Evolutionary conservation across 2,888 invertebrate species (phyloP).

Genomic region (Synanthedon vespiformis): DNA sequence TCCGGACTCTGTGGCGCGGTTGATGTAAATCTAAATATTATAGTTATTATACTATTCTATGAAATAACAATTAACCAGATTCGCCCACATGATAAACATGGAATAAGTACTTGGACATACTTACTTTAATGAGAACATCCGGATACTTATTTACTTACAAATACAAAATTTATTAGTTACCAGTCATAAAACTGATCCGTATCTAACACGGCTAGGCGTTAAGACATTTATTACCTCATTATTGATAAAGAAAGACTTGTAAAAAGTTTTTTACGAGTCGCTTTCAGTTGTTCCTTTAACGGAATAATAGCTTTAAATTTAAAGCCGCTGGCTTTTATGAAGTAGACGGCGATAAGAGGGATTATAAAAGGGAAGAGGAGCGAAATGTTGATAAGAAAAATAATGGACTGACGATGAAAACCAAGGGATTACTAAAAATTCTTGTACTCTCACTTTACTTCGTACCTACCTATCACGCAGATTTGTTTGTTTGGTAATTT

Average conservation of each 20-base stretch:
- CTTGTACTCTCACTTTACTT: slow-evolving; percentile 15
- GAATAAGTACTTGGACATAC: too few relatives aligned
- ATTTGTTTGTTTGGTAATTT: background rate
- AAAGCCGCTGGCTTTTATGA: slow-evolving; percentile 49
- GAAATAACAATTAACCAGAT: too few relatives aligned
- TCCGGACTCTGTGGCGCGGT: too few relatives aligned
- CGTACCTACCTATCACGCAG: background rate
- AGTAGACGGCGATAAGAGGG: slow-evolving; percentile 52
- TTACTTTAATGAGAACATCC: too few relatives aligned
- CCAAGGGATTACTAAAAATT: slow-evolving; percentile 28
- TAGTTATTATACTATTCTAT: too few relatives aligned
- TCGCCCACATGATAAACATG: too few relatives aligned
- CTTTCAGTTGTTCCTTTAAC: slow-evolving; percentile 37
- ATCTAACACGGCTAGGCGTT: background rate
- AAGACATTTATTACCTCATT: slow-evolving; percentile 19
- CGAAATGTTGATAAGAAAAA: slow-evolving; percentile 49
- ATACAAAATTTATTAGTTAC: too few relatives aligned
- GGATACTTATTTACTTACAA: too few relatives aligned
- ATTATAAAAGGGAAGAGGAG: slow-evolving; percentile 52
- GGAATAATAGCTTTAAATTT: slow-evolving; percentile 51
- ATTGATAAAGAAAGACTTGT: slow-evolving; percentile 27
- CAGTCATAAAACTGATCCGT: background rate
- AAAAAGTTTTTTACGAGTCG: slow-evolving; percentile 41
- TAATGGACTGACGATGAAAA: slow-evolving; percentile 50
- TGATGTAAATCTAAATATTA: too few relatives aligned